Evolutionary conservation across 1,140 invertebrate genomes (phyloP), one percentile per base, ranked within the genome.

Genomic region (Steinernema khuongi): DNA sequence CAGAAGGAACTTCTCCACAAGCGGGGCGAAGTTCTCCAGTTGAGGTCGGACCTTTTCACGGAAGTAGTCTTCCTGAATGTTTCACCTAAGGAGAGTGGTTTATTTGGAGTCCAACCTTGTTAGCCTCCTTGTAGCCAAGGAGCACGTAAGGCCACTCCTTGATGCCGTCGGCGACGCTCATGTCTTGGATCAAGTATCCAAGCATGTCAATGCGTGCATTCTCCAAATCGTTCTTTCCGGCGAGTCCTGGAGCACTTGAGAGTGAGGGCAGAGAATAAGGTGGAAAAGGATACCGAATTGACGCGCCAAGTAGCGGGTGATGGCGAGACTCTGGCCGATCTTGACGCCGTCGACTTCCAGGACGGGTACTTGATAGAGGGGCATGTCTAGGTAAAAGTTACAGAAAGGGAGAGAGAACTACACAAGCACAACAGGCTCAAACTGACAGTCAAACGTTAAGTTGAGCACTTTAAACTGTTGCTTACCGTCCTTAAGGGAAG

Each of bases 1-100:
- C 19, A 81, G 41, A 26, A 81, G 74, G 68, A 79, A 82, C 28
- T 82, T 82, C 67, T 81, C 79, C 18, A 81, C 28, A 18, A 75
- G 22, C 19, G 71, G 74, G 7, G 79, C 79, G 67, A 75, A 81
- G 17, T 79, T 72, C 31, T 81, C 79, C 44, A 81, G 7, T 31
- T 68, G 31, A 0, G 79, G 77, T 14, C 79, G 70, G 11, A 81
- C 74, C 33, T 81, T 76, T 30, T 81, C 72, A 32, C 79, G 78
- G 79, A 81, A 81, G 66, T 70, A 82, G 7, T 50, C 68, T 66
- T 69, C 70, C 78, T 79, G 32, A 82, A 82, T 41, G 36, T n/a
- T 7, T n/a, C 7, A 7, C 36, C n/a, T 41, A 11, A 11, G n/a
- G 36, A n/a, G n/a, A n/a, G n/a, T n/a, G n/a, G n/a, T n/a, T n/a